These are phyloP conservation scores for Ridgeia piscesae DNA, from an alignment of 1,140 invertebrate genomes.

Conservation along the genomic window DNA sequence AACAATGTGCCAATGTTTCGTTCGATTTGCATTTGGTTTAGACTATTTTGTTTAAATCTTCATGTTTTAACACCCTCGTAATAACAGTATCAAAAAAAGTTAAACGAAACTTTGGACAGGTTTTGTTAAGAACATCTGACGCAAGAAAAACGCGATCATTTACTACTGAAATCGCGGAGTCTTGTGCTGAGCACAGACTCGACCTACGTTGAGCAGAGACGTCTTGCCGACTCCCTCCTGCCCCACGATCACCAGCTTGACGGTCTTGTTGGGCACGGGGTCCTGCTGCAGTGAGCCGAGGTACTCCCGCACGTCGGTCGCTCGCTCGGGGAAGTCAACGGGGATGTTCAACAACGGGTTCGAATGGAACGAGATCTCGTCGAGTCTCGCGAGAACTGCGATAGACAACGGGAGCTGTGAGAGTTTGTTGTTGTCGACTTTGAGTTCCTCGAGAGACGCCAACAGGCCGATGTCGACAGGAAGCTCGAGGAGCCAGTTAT, in stretches of 20 bases:
- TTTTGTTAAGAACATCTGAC: neutral
- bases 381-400: conserved; percentile 17
- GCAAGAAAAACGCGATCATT: neutral
- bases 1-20: no score
- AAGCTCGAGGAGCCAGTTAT: conserved; percentile 23
- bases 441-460: conserved; percentile 15
- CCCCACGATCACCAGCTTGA: conserved; percentile 30
- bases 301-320: conserved; percentile 24
- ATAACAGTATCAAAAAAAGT: no score
- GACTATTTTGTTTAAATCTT: no score
- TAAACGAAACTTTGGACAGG: no score
- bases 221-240: conserved; percentile 33
- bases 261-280: conserved; percentile 26
- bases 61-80: no score
- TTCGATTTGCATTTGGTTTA: no score
- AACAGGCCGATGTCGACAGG: conserved; percentile 25
- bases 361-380: conserved; percentile 18
- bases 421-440: conserved; percentile 23
- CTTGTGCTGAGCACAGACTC: neutral
- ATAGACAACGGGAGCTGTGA: conserved; percentile 24
- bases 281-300: conserved; percentile 25
- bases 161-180: neutral
- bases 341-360: conserved; percentile 31
- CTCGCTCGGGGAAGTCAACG: conserved; percentile 22
- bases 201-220: conserved; percentile 22